Base-by-base conservation (phyloP, 2,797 vertebrate species). In the Paramormyrops hopkinsi region DNA sequence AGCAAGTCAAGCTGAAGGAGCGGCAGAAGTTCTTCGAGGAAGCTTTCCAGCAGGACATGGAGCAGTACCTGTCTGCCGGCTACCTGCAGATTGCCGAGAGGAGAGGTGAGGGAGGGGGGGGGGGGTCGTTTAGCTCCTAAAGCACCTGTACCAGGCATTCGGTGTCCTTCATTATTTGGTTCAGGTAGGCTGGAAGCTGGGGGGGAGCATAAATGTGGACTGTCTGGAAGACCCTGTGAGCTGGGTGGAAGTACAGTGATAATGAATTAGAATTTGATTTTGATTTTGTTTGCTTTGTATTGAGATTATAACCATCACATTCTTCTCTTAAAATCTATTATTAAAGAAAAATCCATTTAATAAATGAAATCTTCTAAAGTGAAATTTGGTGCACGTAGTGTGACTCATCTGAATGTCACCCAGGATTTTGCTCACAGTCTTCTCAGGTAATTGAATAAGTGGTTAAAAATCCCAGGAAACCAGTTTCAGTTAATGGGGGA, bases 11-110 rank as follows among this genome's bases (percentile, higher is more conserved):
- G 94, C 95, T 99, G n/a, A 97, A 95, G 92, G 97, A 99, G 88
- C 94, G 96, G 22, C 99, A 99, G 95, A 99, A 97, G 94, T 97
- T 98, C 88, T 99, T 98, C 4, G 98, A 99, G 91, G 97, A 99
- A 90, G 99, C 99, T 12, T 99, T 99, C 90, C 97, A 98, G 94
- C 97, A 99, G 92, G 98, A 99, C 93, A 94, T 99, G 96, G 97
- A 99, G 90, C 97, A 98, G 0, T 99, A 99, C 92, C 96, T 98
- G 7, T 97, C 98, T 88, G 97, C 97, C 0, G 98, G 98, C 59
- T 96, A 96, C 93, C 93, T 99, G 59, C 97, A 98, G 92, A 97
- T 97, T 90, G 92, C 95, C 0, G 96, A 97, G 91, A 94, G 96
- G 88, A 93, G 97, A 96, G 97, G 97, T 93, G 93, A 96, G 96